Evolutionary conservation across 2,797 vertebrate genomes (phyloP).

Genomic region (Cossypha caffra): DNA sequence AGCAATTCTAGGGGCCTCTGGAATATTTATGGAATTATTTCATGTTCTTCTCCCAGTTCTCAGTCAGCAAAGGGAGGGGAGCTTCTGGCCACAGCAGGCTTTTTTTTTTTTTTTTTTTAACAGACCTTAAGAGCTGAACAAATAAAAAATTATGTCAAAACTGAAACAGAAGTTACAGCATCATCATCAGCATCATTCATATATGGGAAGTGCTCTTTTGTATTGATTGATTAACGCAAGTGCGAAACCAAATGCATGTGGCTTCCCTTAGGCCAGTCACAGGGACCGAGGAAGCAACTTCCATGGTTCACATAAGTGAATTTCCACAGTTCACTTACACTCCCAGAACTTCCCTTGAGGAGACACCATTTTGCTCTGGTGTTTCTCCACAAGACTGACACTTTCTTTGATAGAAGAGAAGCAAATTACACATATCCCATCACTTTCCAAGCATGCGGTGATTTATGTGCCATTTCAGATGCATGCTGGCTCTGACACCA

Average conservation of each 20-base stretch:
- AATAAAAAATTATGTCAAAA: not conserved
- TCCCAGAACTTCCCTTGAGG: not conserved
- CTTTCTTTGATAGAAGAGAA: not conserved
- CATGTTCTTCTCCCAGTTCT: not conserved
- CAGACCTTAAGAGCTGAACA: not conserved
- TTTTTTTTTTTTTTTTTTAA: not conserved
- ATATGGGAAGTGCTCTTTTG: not conserved
- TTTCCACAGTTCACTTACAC: not conserved
- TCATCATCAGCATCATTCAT: not conserved
- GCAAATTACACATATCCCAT: not conserved
- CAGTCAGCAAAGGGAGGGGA: not conserved
- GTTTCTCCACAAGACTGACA: not conserved
- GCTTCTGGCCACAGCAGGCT: not conserved
- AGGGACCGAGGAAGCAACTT: not conserved
- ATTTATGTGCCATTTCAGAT: not conserved
- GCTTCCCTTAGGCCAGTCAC: not conserved
- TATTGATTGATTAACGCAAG: not conserved
- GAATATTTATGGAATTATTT: not conserved
- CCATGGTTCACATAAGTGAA: not conserved
- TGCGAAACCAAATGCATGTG: not conserved
- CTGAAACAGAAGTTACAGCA: constrained; percentile 30
- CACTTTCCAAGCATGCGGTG: not conserved
- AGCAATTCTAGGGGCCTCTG: not conserved
- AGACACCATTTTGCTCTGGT: not conserved
- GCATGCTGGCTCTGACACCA: not conserved